Evolutionary conservation across 1,140 invertebrate genomes (phyloP).

Genomic region (Glossosoma conforme): DNA sequence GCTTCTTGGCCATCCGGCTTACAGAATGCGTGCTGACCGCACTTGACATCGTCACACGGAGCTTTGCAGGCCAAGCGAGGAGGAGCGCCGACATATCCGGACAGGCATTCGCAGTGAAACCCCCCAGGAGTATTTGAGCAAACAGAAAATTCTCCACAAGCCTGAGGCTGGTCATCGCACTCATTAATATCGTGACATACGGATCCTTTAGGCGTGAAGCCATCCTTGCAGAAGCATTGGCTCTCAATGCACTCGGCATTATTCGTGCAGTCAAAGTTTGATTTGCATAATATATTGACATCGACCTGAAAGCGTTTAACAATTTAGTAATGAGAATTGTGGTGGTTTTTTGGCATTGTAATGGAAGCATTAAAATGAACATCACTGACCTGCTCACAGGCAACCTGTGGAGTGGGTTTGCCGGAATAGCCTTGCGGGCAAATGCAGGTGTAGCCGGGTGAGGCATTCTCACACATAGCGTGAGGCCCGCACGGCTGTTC

Average conservation of each 20-base stretch:
- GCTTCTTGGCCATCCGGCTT: conserved; percentile 84
- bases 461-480: conserved; percentile 82
- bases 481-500: conserved; percentile 80
- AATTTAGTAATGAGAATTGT: conserved; percentile 7
- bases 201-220: conserved; percentile 75
- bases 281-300: conserved; percentile 78
- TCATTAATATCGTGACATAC: conserved; percentile 80
- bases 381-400: conserved; percentile 72
- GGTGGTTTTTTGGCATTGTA: background rate
- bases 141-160: conserved; percentile 73
- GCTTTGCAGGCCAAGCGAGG: conserved; percentile 78
- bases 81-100: conserved; percentile 78
- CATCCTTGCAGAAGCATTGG: conserved; percentile 86
- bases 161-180: conserved; percentile 60
- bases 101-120: conserved; percentile 82
- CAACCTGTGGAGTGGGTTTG: conserved; percentile 73
- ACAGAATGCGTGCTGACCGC: conserved; percentile 82
- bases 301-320: conserved; percentile 58
- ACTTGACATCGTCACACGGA: conserved; percentile 86
- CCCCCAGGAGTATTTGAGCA: conserved; percentile 82
- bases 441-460: conserved; percentile 81
- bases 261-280: conserved; percentile 87
- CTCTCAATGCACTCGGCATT: conserved; percentile 85
- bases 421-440: conserved; percentile 85
- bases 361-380: background rate